Evolutionary conservation across 2,888 invertebrate species (phyloP).

Genomic region (Plagodis pulveraria): DNA sequence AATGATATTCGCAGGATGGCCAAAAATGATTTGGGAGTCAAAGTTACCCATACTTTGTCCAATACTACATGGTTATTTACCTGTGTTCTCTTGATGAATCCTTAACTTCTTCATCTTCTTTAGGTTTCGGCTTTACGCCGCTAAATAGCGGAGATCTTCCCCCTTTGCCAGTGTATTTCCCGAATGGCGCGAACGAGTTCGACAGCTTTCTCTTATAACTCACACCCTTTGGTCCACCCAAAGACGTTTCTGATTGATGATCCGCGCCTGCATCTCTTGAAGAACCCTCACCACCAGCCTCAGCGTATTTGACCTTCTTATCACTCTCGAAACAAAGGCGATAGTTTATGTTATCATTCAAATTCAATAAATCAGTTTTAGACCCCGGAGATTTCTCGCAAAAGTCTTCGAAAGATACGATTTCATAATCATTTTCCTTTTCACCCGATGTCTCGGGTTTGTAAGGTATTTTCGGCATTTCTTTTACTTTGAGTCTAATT

Average conservation of each 20-base stretch:
- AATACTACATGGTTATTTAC: conserved; percentile 42
- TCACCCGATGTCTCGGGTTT: conserved; percentile 72
- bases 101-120: conserved; percentile 58
- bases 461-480: conserved; percentile 79
- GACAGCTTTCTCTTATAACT: conserved; percentile 64
- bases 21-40: not conserved
- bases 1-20: too few relatives aligned
- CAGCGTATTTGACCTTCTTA: conserved; percentile 57
- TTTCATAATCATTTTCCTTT: conserved; percentile 77
- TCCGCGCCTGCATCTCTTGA: conserved; percentile 55
- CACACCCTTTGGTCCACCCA: conserved; percentile 65
- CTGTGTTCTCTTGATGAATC: conserved; percentile 66
- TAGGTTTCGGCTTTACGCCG: conserved; percentile 67
- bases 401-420: conserved; percentile 86
- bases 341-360: conserved; percentile 82
- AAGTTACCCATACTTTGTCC: not conserved
- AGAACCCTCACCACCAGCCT: conserved; percentile 60
- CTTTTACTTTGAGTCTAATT: conserved; percentile 44
- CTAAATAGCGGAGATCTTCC: conserved; percentile 64
- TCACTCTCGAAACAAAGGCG: conserved; percentile 76
- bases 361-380: conserved; percentile 82
- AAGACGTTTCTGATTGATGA: conserved; percentile 70
- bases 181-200: conserved; percentile 71
- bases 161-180: conserved; percentile 58
- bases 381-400: conserved; percentile 81